phyloP scores from a whole-genome alignment of 2,888 invertebrate genomes.

The Nymphalis urticae region DNA sequence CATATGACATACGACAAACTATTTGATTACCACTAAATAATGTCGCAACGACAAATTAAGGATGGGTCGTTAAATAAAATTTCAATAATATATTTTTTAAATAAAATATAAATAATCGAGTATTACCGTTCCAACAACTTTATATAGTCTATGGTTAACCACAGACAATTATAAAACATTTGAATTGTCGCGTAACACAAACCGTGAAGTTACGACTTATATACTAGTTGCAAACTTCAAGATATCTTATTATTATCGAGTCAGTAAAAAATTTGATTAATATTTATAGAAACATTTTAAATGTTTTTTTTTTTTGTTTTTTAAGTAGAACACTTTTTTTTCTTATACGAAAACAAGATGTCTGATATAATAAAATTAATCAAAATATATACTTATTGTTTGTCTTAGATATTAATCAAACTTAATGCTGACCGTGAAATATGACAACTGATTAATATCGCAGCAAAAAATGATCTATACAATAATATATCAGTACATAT shows the following conservation, averaged over 20 bases:
- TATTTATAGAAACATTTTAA: conserved; percentile 17
- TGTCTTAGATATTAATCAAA: conserved; percentile 17
- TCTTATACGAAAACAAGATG: not conserved
- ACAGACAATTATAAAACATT: conserved; percentile 67
- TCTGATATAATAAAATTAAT: not conserved
- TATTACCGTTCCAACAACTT: conserved; percentile 78
- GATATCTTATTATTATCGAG: conserved; percentile 67
- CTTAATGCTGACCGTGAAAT: conserved; percentile 31
- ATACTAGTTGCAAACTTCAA: conserved; percentile 56
- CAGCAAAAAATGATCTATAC: conserved; percentile 55
- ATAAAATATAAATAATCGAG: conserved; percentile 81
- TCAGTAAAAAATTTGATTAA: conserved; percentile 30
- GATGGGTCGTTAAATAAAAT: conserved; percentile 61
- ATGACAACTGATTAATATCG: conserved; percentile 37
- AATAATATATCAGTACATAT: conserved; percentile 50
- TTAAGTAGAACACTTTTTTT: not conserved
- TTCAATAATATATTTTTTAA: conserved; percentile 68
- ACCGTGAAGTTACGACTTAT: conserved; percentile 43
- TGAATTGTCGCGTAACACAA: conserved; percentile 57
- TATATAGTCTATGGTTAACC: conserved; percentile 71
- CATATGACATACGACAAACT: conserved; percentile 63
- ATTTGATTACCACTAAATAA: conserved; percentile 55
- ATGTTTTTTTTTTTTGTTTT: not conserved
- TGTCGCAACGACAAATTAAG: conserved; percentile 72
- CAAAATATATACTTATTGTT: conserved; percentile 3